phyloP scores from a whole-genome alignment of 2,797 vertebrate genomes.

The Enteromius mattozi region DNA sequence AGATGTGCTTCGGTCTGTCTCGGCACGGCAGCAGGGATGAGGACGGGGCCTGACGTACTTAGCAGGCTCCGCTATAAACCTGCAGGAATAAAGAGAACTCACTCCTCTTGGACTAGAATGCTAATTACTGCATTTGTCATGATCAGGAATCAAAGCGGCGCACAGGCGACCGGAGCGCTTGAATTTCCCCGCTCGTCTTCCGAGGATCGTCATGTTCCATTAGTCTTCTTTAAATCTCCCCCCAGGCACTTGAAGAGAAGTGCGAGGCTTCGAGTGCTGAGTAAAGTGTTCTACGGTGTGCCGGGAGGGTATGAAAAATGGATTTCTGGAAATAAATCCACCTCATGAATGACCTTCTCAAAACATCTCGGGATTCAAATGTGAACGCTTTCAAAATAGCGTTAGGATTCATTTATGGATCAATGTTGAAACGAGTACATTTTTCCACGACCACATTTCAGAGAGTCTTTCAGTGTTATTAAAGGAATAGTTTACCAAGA shows the following conservation, averaged over 20 bases:
- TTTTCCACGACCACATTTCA: background rate
- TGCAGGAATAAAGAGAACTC: constrained; percentile 63
- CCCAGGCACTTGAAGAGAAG: constrained; percentile 43
- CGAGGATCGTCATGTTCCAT: constrained; percentile 57
- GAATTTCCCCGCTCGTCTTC: constrained; percentile 59
- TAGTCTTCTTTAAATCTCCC: constrained; percentile 60
- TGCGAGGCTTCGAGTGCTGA: constrained; percentile 30
- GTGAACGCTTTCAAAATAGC: background rate
- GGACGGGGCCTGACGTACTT: constrained; percentile 37
- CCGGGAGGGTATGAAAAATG: constrained; percentile 57
- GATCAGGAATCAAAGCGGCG: constrained; percentile 65
- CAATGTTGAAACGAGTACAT: background rate
- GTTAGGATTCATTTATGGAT: background rate
- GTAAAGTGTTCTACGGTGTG: constrained; percentile 16
- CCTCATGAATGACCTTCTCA: constrained; percentile 10
- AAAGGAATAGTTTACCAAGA: background rate
- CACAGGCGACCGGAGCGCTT: constrained; percentile 52
- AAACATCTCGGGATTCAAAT: constrained; percentile 1
- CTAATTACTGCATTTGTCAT: constrained; percentile 73
- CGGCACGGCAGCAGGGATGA: constrained; percentile 41
- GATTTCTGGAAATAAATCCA: constrained; percentile 41
- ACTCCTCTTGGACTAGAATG: constrained; percentile 68
- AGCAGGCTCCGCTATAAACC: constrained; percentile 41
- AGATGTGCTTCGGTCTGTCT: constrained; percentile 58
- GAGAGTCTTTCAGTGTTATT: background rate